Evolutionary conservation across 2,797 vertebrate genomes (phyloP), one percentile per base, ranked within the genome.

Genomic region (Sphaeramia orbicularis): DNA sequence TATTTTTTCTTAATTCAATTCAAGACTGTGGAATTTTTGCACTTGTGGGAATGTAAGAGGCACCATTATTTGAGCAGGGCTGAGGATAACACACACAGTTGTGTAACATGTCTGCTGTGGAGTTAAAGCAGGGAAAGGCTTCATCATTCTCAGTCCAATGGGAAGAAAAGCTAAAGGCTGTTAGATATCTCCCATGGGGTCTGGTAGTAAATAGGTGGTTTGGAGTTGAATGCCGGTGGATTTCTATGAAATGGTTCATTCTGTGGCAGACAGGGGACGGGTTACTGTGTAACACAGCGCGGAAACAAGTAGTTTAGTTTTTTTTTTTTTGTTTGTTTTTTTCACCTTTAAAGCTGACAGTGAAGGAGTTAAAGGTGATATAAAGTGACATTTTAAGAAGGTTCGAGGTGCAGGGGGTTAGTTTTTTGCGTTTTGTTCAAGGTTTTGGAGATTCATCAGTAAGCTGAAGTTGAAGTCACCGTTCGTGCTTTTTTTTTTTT

Each of bases 241-340:
- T 27, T 27, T 32, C n/a, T 6, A 10, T 38, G 19, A 16, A 3
- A 14, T 43, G 21, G 12, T 35, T 3, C 3, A 27, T 27, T 2
- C 27, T 5, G 4, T 27, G 4, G 4, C 24, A 27, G 35, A 16
- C 9, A 1, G 85, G 91, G 93, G 93, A 92, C 84, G 9, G 9
- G 1, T 91, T 92, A 87, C 5, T 8, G 44, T 93, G 94, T 92
- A 74, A 93, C 93, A 94, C 94, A 55, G 60, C 69, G 75, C 89
- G 90, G 91, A 93, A 93, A 85, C 86, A 71, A 76, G 30, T 15
- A 10, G 16, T 37, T 37, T 57, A 65, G 18, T 43, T 65, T 54
- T 44, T 19, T 18, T 10, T 36, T 56, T 32, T 45, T 54, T 43
- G 65, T 54, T 44, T 19, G 18, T 10, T 36, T 56, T 32, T 45